Evolutionary conservation across 2,888 invertebrate species (phyloP), one percentile per base, ranked within the genome.

Genomic region (Thelaira solivaga): DNA sequence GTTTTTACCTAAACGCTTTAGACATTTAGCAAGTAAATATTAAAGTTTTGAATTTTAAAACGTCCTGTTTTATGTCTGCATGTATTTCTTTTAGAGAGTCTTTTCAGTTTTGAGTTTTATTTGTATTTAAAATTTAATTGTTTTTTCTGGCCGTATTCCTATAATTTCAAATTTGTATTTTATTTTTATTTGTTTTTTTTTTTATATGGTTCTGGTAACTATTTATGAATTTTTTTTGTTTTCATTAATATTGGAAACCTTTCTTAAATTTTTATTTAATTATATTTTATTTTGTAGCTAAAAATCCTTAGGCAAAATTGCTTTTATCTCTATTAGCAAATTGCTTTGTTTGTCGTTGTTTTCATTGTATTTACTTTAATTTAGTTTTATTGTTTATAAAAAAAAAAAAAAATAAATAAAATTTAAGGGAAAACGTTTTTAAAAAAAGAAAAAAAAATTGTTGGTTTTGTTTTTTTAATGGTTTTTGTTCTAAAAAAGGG

Each of bases 401-500:
- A 71, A 22, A 41, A 36, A 20, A 64, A 71, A 22, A 68, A 55
- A 31, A 4, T 47, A 13, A 29, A 43, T 29, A 7, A 53, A 65
- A 65, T 24, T 20, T 13, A 62, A 53, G 39, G 65, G 51, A 39
- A 73, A 65, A 34, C 22, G 24, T 41, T 43, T 13, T 20, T 13
- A 29, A 45, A 65, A 89, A 87, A 88, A 86, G n/a, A n/a, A n/a
- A n/a, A n/a, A n/a, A n/a, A n/a, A n/a, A n/a, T n/a, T n/a, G n/a
- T n/a, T n/a, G 88, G 86, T 16, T 88, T 87, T 87, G 84, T 87
- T 68, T 62, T 29, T 49, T 41, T 29, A 4, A 16, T 67, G 24
- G 10, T 51, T 65, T 64, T 74, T 65, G 69, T 71, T 78, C 36
- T 78, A 78, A 78, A 78, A 88, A 88, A 89, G 89, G 89, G 89